These are phyloP conservation scores for Lycopodina hypogea DNA, from an alignment of 37 sponge, comb jelly and placozoan species.

Conservation along the genomic window DNA sequence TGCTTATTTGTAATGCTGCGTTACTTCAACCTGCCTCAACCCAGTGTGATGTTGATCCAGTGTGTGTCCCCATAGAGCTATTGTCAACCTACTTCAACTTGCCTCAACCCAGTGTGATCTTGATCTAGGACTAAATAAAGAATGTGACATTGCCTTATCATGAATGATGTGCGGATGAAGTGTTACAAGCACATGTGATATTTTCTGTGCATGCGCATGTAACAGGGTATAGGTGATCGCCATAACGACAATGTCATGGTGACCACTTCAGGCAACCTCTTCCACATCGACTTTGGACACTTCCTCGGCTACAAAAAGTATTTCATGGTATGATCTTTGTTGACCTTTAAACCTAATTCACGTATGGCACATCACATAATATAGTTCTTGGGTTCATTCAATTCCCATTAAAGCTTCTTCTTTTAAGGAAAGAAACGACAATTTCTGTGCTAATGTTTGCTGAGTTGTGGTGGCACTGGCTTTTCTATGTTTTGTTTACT, in stretches of 20 bases:
- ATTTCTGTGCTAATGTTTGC: no score
- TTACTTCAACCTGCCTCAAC: no score
- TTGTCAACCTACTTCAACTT: no score
- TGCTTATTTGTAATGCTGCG: not conserved
- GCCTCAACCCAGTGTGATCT: no score
- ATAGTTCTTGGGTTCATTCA: not conserved
- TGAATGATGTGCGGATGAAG: not conserved
- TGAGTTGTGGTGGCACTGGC: no score
- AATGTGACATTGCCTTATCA: not conserved
- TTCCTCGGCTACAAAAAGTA: conserved; percentile 92
- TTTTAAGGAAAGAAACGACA: no score
- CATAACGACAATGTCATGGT: conserved; percentile 97
- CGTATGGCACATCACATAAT: no score
- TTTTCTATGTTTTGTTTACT: no score
- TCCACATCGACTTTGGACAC: conserved; percentile 99
- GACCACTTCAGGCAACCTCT: conserved; percentile 84
- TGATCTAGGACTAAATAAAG: not conserved
- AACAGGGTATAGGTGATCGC: conserved; percentile 90
- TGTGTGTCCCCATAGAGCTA: no score
- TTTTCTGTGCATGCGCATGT: no score
- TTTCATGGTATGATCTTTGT: conserved; percentile 35
- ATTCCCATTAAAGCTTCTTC: not conserved
- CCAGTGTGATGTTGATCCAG: no score
- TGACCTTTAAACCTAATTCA: no score
- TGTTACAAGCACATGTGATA: not conserved